Evolutionary conservation across 1,140 invertebrate species (phyloP).

Genomic region (Idris sp.): DNA sequence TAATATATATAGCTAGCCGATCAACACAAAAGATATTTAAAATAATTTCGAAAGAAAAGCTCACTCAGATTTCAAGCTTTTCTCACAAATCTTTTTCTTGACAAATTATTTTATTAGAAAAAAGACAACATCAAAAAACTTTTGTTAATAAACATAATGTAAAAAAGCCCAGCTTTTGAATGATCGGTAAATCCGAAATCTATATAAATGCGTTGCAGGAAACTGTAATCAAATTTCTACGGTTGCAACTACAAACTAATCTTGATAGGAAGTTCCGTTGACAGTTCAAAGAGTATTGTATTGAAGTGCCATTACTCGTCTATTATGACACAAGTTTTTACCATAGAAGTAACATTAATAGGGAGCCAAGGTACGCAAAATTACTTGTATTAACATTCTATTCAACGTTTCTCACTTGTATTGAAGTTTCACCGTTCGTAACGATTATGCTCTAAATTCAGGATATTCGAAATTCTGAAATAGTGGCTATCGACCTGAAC

Average conservation of each 20-base stretch:
- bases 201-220: constrained; percentile 11
- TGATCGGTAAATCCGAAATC: constrained; percentile 10
- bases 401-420: constrained; percentile 56
- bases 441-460: constrained; percentile 61
- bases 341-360: constrained; percentile 38
- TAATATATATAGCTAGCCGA: constrained; percentile 27
- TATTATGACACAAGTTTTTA: constrained; percentile 51
- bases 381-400: constrained; percentile 63
- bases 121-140: too few species aligned
- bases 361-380: constrained; percentile 42
- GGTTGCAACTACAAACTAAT: constrained; percentile 45
- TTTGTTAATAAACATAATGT: too few species aligned
- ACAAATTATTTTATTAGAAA: too few species aligned
- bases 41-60: too few species aligned
- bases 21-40: constrained; percentile 20
- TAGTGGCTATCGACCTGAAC: constrained; percentile 60
- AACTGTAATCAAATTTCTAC: constrained; percentile 40
- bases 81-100: too few species aligned
- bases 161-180: too few species aligned
- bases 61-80: too few species aligned
- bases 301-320: constrained; percentile 43
- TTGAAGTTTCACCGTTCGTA: constrained; percentile 58
- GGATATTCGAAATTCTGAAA: constrained; percentile 63
- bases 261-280: constrained; percentile 46
- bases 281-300: constrained; percentile 47